phyloP scores from a whole-genome alignment of 2,113 vertebrate genomes.

The Tympanuchus pallidicinctus region DNA sequence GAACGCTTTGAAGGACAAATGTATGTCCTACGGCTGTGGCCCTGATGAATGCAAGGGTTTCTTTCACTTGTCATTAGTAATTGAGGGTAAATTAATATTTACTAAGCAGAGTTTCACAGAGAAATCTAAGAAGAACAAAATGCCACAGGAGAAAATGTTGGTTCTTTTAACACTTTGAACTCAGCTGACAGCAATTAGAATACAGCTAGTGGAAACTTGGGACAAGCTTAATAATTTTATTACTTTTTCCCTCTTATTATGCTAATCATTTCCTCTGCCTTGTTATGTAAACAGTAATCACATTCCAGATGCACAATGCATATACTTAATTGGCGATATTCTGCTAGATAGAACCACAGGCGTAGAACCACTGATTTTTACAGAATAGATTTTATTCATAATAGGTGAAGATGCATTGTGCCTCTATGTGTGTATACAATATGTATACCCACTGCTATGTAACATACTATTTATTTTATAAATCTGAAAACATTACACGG shows the following conservation, averaged over 20 bases:
- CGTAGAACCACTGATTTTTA: neutral
- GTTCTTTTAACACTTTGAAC: conserved; percentile 46
- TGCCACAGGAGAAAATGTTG: conserved; percentile 9
- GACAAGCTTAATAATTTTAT: conserved; percentile 26
- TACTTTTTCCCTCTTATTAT: neutral
- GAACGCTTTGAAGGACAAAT: conserved; percentile 82
- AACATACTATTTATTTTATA: neutral
- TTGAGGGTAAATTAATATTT: conserved; percentile 80
- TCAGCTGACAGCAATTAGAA: conserved; percentile 24
- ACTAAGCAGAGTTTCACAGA: conserved; percentile 79
- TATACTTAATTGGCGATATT: neutral
- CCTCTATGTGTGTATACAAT: neutral
- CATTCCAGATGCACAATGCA: neutral
- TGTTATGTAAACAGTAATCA: neutral
- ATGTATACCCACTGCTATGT: neutral
- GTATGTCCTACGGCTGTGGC: conserved; percentile 70
- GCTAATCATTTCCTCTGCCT: neutral
- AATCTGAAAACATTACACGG: neutral
- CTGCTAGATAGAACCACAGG: neutral
- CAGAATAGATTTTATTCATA: neutral
- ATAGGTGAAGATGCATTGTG: neutral
- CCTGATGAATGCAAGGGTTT: conserved; percentile 75
- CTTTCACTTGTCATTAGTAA: conserved; percentile 84
- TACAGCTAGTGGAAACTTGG: conserved; percentile 15
- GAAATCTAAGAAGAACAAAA: conserved; percentile 22